Conservation (phyloP, 1,140 invertebrate genomes). For the Halictus rubicundus region DNA sequence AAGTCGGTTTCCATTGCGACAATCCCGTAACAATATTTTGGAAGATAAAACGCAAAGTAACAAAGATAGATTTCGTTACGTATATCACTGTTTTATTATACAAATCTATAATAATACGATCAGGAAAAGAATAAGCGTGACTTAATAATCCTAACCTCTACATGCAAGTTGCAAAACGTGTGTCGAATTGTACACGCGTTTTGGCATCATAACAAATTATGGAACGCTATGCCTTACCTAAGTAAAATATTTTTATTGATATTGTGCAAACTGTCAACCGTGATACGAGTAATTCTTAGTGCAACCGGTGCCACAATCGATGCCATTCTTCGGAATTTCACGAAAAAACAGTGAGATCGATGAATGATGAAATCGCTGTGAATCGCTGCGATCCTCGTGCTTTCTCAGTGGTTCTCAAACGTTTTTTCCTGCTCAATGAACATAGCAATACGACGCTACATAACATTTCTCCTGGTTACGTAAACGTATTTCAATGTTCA, state of each 20-base stretch:
- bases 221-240: conserved; percentile 58
- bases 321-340: conserved; percentile 62
- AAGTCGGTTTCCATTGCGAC: too few species aligned
- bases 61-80: conserved; percentile 5
- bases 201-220: not conserved
- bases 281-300: conserved; percentile 65
- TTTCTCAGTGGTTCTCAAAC: conserved; percentile 47
- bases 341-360: not conserved
- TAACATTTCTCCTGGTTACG: conserved; percentile 1
- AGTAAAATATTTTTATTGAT: conserved; percentile 58
- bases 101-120: not conserved
- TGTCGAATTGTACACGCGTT: not conserved
- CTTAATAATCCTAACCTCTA: conserved; percentile 18
- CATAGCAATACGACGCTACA: not conserved
- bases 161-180: not conserved
- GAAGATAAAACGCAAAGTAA: too few species aligned
- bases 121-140: not conserved
- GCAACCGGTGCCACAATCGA: conserved; percentile 66
- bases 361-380: conserved; percentile 41
- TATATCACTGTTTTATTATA: not conserved
- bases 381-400: conserved; percentile 39
- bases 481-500: conserved; percentile 4
- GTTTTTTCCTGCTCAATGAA: not conserved
- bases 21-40: too few species aligned
- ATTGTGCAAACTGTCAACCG: conserved; percentile 69